Evolutionary conservation across 2,888 invertebrate genomes (phyloP).

Genomic region (Philhelius pedissequus): DNA sequence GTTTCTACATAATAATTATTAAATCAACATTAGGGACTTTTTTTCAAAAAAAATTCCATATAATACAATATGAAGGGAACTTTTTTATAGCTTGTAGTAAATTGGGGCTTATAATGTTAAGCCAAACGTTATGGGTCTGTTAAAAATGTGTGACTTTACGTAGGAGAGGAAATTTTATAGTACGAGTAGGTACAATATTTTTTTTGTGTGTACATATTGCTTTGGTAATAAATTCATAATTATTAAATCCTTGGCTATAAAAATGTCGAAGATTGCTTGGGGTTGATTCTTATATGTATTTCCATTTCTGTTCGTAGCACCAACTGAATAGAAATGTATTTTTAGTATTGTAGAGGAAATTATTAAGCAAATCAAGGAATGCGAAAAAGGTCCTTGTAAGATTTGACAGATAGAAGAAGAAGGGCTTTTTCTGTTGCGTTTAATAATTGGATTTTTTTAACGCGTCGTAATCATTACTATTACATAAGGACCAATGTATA

Average conservation of each 20-base stretch:
- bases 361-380: not conserved
- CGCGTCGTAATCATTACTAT: too few species aligned
- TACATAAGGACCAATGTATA: too few species aligned
- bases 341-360: not conserved
- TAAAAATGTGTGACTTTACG: not conserved
- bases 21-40: slow-evolving; percentile 5
- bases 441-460: too few species aligned
- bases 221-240: slow-evolving; percentile 14
- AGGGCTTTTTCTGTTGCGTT: not conserved
- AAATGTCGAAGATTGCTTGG: not conserved
- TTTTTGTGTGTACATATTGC: not conserved
- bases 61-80: not conserved
- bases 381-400: not conserved
- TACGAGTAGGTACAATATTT: too few species aligned
- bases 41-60: not conserved
- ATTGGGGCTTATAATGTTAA: slow-evolving; percentile 11
- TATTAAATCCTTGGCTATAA: slow-evolving; percentile 4
- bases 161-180: not conserved
- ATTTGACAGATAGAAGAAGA: not conserved
- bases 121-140: not conserved
- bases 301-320: not conserved
- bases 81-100: slow-evolving; percentile 20
- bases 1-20: not conserved
- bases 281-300: not conserved
- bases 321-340: not conserved